These are phyloP conservation scores for Larimichthys polyactis DNA, from an alignment of 2,113 vertebrate species.

Conservation along the genomic window DNA sequence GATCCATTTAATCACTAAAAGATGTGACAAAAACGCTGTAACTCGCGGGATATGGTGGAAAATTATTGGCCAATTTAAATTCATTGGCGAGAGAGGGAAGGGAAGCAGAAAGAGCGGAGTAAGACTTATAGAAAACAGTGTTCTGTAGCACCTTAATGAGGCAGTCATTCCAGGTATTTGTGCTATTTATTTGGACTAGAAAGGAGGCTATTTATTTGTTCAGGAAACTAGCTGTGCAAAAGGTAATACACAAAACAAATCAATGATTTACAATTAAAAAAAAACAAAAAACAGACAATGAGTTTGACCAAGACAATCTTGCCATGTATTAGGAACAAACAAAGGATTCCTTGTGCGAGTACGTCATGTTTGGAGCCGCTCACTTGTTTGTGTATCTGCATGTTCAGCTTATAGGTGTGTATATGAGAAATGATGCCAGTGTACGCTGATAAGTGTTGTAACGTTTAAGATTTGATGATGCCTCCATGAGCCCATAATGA, in stretches of 20 bases:
- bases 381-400: constrained; percentile 23
- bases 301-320: constrained; percentile 37
- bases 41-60: constrained; percentile 70
- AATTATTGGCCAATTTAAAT: constrained; percentile 78
- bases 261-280: constrained; percentile 30
- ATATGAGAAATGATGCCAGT: constrained; percentile 42
- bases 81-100: constrained; percentile 44
- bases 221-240: constrained; percentile 1
- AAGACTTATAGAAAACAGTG: constrained; percentile 42
- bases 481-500: constrained; percentile 78
- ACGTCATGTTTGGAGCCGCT: constrained; percentile 45
- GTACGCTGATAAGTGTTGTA: constrained; percentile 51
- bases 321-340: constrained; percentile 38
- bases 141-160: constrained; percentile 57
- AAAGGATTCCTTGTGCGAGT: background rate
- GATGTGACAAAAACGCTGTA: constrained; percentile 76
- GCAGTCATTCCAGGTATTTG: constrained; percentile 63
- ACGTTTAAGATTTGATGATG: constrained; percentile 77
- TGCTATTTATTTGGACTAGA: constrained; percentile 23
- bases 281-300: background rate
- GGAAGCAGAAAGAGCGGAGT: background rate
- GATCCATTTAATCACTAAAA: constrained; percentile 80
- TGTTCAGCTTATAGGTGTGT: constrained; percentile 20
- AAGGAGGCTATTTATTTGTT: constrained; percentile 54
- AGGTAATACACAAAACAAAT: constrained; percentile 51